These are phyloP conservation scores for Acropora tenuis DNA, from an alignment of 64 coral and sea anemone species.

Conservation along the genomic window DNA sequence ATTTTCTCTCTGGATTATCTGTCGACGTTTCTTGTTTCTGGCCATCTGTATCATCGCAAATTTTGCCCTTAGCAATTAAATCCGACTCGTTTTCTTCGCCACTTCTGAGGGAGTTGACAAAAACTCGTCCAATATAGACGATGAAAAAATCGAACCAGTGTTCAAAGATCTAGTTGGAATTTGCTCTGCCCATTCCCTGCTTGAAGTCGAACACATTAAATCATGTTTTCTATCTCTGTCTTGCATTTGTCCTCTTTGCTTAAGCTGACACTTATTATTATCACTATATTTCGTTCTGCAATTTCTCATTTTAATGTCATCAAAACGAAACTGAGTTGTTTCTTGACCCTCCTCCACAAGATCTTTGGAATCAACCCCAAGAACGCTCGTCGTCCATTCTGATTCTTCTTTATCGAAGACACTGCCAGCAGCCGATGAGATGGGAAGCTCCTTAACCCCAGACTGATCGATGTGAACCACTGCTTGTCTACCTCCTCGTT, in stretches of 20 bases:
- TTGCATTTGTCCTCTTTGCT: background rate
- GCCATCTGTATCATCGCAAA: too few relatives aligned
- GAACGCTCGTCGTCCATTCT: background rate
- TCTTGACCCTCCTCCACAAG: too few relatives aligned
- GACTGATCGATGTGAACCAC: background rate
- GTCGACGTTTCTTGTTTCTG: background rate
- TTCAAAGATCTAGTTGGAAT: background rate
- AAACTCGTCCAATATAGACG: slow-evolving; percentile 28
- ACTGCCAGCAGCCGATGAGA: too few relatives aligned
- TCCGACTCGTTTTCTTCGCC: background rate
- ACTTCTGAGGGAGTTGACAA: background rate
- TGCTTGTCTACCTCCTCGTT: background rate
- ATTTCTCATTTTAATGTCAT: background rate
- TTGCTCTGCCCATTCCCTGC: background rate
- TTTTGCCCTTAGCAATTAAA: background rate
- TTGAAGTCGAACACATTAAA: background rate
- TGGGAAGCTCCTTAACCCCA: background rate
- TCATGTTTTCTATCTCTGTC: background rate
- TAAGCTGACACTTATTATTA: too few relatives aligned
- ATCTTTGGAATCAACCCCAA: background rate
- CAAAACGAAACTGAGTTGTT: background rate
- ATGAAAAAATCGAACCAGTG: background rate
- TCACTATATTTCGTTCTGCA: too few relatives aligned
- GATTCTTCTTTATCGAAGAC: background rate
- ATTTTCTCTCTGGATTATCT: background rate